Conservation (phyloP, 2,797 vertebrate species). For the Atherinosoma microstoma region DNA sequence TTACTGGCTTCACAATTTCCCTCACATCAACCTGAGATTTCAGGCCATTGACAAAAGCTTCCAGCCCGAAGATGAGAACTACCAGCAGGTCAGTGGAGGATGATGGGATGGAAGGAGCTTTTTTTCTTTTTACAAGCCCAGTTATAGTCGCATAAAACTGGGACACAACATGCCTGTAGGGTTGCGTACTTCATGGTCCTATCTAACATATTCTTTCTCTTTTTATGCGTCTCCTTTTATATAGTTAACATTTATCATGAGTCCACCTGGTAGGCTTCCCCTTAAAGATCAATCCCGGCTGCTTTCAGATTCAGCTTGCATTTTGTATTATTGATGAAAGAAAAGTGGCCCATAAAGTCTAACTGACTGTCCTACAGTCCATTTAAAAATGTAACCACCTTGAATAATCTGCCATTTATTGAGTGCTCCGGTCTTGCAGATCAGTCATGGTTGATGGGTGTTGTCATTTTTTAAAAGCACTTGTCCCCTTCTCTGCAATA, state of each 20-base stretch:
- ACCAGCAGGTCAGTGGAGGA: slow-evolving; percentile 89
- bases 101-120: neutral
- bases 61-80: slow-evolving; percentile 85
- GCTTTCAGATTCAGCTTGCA: slow-evolving; percentile 2
- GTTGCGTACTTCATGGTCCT: neutral
- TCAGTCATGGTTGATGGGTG: neutral
- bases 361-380: neutral
- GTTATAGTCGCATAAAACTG: neutral
- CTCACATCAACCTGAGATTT: slow-evolving; percentile 87
- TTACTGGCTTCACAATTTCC: slow-evolving; percentile 91
- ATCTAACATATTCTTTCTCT: neutral
- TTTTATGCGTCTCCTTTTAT: neutral
- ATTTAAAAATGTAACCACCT: neutral
- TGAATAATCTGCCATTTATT: neutral
- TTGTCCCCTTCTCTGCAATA: neutral
- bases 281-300: neutral
- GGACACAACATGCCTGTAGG: neutral
- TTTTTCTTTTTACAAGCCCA: neutral
- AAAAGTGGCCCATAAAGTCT: slow-evolving; percentile 17
- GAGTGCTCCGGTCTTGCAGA: neutral
- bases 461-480: neutral
- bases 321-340: slow-evolving; percentile 14
- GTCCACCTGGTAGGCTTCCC: neutral
- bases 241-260: neutral
- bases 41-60: slow-evolving; percentile 86